Base-by-base conservation (phyloP, 92 coral and sea anemone species). In the Phenganax stokvisi region DNA sequence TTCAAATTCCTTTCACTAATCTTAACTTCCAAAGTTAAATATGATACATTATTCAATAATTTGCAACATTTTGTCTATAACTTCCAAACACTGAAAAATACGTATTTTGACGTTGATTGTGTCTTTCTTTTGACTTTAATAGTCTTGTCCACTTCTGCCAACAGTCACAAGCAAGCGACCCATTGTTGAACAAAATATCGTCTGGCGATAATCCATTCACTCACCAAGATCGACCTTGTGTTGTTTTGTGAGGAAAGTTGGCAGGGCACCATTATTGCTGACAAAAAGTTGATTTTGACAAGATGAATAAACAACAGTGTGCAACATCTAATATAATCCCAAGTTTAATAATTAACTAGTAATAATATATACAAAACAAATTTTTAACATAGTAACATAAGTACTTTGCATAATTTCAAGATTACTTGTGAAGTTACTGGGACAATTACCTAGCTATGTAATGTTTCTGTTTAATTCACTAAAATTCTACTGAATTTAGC, bases 161-260 rank as follows among this genome's bases (percentile, higher is more conserved):
- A 74, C 84, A 83, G 15, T 61, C 84, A 52, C 90, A 87, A 72
- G 84, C 66, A 51, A 72, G 68, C 70, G 93, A 89, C 69, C 93
- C 93, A 4, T 78, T 89, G 44, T 51, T 89, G 77, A 79, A 81
- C 76, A 89, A 89, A 85, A 87, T 89, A 20, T 86, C 93, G 28
- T 87, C 93, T 55, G 82, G 75, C 12, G 90, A 89, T 53, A 89
- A 89, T 81, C 93, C 93, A 12, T 89, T 87, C 70, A 89, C 84
- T 9, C 87, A 87, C 61, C 88, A 88, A 81, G 85, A 88, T 29
- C 68, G 90, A 15, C 65, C 59, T 0, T 89, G 93, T 60, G 74
- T 80, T 63, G 73, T 89, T 25, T 68, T 89, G 54, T 89, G 71
- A 74, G 29, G 54, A 37, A 57, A 13, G 3, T 12, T 3, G 12